Evolutionary conservation across 2,113 vertebrate species (phyloP).

Genomic region (Larimichthys crocea): DNA sequence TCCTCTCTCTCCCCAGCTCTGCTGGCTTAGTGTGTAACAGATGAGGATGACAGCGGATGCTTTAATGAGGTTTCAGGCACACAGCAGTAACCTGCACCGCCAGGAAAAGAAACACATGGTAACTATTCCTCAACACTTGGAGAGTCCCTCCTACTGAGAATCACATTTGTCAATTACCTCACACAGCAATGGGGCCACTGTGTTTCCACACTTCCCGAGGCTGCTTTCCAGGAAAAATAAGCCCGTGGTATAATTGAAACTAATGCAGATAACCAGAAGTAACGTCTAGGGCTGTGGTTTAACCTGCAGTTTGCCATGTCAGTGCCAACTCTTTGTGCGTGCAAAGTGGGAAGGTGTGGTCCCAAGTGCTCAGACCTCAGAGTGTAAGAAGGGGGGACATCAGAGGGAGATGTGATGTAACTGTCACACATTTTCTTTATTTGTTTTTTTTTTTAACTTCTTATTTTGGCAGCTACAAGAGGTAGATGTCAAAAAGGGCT

Average conservation of each 20-base stretch:
- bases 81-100: slow-evolving; percentile 76
- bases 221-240: slow-evolving; percentile 27
- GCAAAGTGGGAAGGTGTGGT: not conserved
- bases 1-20: slow-evolving; percentile 49
- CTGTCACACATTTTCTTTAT: too few relatives aligned
- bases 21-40: slow-evolving; percentile 80
- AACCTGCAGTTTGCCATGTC: not conserved
- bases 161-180: slow-evolving; percentile 75
- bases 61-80: slow-evolving; percentile 83
- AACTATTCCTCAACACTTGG: slow-evolving; percentile 76
- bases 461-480: not conserved
- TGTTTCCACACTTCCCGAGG: slow-evolving; percentile 32
- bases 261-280: slow-evolving; percentile 25
- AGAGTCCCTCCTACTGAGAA: slow-evolving; percentile 63
- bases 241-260: slow-evolving; percentile 8
- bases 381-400: not conserved
- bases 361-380: not conserved
- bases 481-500: not conserved
- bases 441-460: not conserved
- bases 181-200: slow-evolving; percentile 34
- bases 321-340: not conserved
- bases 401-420: too few relatives aligned
- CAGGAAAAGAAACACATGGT: slow-evolving; percentile 81
- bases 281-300: slow-evolving; percentile 9
- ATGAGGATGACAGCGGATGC: slow-evolving; percentile 81